Evolutionary conservation across 2,113 vertebrate genomes (phyloP), one percentile per base, ranked within the genome.

Genomic region (Otis tarda): DNA sequence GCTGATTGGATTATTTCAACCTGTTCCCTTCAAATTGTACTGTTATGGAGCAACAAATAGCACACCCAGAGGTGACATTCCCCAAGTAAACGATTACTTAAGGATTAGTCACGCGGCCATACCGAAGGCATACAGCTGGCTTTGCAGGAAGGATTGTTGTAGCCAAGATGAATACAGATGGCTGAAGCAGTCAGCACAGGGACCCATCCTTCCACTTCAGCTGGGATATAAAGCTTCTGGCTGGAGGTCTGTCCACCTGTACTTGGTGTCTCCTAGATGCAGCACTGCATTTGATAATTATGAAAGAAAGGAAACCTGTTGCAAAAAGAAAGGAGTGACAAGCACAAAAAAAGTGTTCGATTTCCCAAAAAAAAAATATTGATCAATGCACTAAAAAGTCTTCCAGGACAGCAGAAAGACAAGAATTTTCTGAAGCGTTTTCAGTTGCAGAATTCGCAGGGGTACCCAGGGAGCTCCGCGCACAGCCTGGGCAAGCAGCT

Each of bases 1-100:
- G 28, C 14, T 88, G 90, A 88, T 86, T 78, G 71, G 77, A 94
- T 95, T 92, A 75, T 92, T 93, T 90, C 67, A 69, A 37, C 75
- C 43, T 86, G 43, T 52, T 80, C 52, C 60, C 56, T 94, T 91
- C 47, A 70, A 92, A 97, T 93, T 47, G 33, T 31, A 22, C 43
- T 2, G 7, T 65, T 92, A 89, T 22, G 83, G 80, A 28, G 73
- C 83, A 89, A 92, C 77, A 92, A 88, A 95, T 56, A 93, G 77
- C 83, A 91, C 69, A 87, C n/a, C 61, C 77, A 57, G 95, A 91
- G 86, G 89, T 95, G 94, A 96, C 94, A 92, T 93, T 94, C 76
- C 84, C 83, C 95, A 93, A 68, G 96, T 89, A 95, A 97, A 82
- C 3, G 41, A 91, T 90, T 96, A 94, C 96, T 97, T 95, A 78